Conservation (phyloP, 2,888 invertebrate genomes). For the Seladonia tumulorum region DNA sequence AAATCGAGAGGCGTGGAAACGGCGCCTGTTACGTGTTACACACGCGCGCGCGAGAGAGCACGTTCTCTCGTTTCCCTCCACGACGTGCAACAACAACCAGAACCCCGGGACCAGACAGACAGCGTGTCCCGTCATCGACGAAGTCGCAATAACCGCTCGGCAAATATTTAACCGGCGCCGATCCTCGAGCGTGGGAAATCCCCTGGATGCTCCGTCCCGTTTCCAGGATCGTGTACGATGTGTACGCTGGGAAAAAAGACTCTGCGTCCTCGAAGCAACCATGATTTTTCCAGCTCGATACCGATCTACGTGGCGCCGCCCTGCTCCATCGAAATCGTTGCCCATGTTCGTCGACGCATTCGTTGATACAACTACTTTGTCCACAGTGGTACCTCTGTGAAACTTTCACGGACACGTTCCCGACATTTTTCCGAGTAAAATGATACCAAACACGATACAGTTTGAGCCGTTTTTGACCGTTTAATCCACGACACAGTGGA, state of each 20-base stretch:
- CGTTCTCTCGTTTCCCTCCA: conserved; percentile 11
- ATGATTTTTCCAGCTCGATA: neutral
- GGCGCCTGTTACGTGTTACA: conserved; percentile 20
- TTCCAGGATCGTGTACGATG: neutral
- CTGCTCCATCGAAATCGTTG: too few relatives aligned
- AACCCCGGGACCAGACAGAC: neutral
- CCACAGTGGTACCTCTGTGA: too few relatives aligned
- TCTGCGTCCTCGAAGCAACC: neutral
- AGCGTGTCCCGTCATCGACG: conserved; percentile 53
- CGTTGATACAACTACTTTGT: too few relatives aligned
- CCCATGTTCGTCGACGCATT: too few relatives aligned
- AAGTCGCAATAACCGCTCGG: conserved; percentile 66
- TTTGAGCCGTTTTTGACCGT: too few relatives aligned
- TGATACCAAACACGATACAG: too few relatives aligned
- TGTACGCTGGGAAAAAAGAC: neutral
- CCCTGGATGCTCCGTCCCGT: neutral
- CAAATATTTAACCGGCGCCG: conserved; percentile 66
- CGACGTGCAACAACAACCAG: neutral
- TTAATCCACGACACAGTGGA: too few relatives aligned
- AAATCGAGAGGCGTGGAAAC: conserved; percentile 31
- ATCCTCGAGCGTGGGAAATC: conserved; percentile 1
- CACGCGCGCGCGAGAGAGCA: neutral
- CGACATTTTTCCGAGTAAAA: too few relatives aligned
- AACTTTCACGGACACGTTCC: too few relatives aligned
- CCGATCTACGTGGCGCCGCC: neutral